A percentile compares a stretch with the other conserved stretches of the same genome.
Conservation (phyloP, 2,888 invertebrate genomes). For the Epicampocera succincta region DNA sequence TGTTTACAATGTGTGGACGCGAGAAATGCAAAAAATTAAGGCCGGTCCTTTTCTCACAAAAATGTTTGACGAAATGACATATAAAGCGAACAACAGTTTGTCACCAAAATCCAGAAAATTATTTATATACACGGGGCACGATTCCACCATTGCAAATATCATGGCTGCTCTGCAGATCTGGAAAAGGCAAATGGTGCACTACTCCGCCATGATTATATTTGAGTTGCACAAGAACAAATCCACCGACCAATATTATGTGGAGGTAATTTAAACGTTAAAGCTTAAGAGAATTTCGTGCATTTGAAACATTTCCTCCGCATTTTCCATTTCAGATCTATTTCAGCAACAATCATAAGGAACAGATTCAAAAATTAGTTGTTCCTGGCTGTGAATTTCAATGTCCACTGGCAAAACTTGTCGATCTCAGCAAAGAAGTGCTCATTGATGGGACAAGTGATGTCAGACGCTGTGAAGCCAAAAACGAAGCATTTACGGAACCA, state of each 20-base stretch:
- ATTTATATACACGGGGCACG: constrained; percentile 87
- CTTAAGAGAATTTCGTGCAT: background rate
- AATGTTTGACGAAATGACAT: constrained; percentile 84
- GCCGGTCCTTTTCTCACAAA: constrained; percentile 85
- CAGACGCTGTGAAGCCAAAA: constrained; percentile 83
- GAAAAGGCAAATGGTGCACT: constrained; percentile 86
- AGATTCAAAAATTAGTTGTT: constrained; percentile 83
- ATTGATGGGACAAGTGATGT: constrained; percentile 82
- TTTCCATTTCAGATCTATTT: constrained; percentile 75
- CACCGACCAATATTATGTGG: constrained; percentile 82
- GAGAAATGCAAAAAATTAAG: constrained; percentile 85
- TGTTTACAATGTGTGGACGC: constrained; percentile 84
- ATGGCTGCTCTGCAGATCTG: constrained; percentile 86
- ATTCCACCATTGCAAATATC: constrained; percentile 87
- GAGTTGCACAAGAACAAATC: constrained; percentile 84
- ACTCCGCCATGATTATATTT: constrained; percentile 85
- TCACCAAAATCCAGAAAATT: constrained; percentile 83
- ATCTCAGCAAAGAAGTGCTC: constrained; percentile 83
- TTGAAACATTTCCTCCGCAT: background rate
- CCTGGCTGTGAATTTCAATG: constrained; percentile 86
- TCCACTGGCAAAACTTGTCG: constrained; percentile 83
- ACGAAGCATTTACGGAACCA: constrained; percentile 83
- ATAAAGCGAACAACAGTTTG: constrained; percentile 81
- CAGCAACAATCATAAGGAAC: constrained; percentile 83
- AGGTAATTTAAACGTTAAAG: constrained; percentile 71